These are phyloP conservation scores for Ophion slaviceki DNA, from an alignment of 2,888 invertebrate genomes.

Conservation along the genomic window DNA sequence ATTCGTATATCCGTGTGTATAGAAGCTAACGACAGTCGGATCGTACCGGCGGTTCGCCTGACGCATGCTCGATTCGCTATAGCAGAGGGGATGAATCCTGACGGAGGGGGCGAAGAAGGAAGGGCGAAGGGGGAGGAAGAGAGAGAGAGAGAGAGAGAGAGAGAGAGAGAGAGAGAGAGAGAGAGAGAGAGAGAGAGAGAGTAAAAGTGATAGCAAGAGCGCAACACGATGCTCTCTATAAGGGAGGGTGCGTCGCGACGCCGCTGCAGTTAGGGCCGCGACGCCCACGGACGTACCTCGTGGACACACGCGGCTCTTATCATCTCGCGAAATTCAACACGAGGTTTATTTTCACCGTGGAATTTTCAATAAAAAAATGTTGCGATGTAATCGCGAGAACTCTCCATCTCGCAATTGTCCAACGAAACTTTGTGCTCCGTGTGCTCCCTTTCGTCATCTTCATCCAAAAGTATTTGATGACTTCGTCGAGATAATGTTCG, in stretches of 20 bases:
- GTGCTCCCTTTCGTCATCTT: neutral
- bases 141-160: neutral
- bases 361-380: neutral
- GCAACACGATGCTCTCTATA: conserved; percentile 80
- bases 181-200: neutral
- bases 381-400: neutral
- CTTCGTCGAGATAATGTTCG: neutral
- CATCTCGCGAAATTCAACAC: conserved; percentile 46
- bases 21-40: neutral
- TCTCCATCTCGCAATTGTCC: neutral
- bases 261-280: conserved; percentile 83
- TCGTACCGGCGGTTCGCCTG: neutral
- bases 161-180: neutral
- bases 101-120: neutral
- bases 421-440: conserved; percentile 13
- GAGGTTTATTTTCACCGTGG: conserved; percentile 47
- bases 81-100: conserved; percentile 25
- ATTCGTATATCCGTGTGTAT: too few relatives aligned
- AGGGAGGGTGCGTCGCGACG: conserved; percentile 82
- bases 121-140: neutral
- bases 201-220: conserved; percentile 70
- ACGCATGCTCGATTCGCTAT: conserved; percentile 50
- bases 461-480: neutral
- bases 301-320: conserved; percentile 14
- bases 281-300: conserved; percentile 73